A percentile compares a stretch with the other conserved stretches of the same genome.
Evolutionary conservation across 2,113 vertebrate genomes (phyloP).

Genomic region (Nesogale talazaci): DNA sequence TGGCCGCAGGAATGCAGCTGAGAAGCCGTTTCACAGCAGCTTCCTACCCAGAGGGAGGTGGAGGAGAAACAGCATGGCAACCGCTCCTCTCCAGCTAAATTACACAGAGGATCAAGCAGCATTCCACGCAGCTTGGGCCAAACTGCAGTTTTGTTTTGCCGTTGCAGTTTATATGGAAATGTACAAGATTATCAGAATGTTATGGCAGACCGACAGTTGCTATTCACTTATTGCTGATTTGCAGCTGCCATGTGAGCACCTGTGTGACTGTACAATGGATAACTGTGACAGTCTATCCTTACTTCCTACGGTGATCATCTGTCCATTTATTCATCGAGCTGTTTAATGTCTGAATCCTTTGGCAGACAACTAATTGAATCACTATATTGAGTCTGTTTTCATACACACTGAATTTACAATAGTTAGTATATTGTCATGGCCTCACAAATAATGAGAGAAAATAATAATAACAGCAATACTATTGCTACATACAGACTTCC

Average conservation of each 20-base stretch:
- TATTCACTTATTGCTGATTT: neutral
- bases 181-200: neutral
- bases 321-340: neutral
- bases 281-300: neutral
- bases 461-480: neutral
- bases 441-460: neutral
- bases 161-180: neutral
- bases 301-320: neutral
- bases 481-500: neutral
- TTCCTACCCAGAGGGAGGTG: neutral
- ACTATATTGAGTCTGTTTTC: conserved; percentile 4
- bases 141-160: neutral
- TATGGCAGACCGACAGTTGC: neutral
- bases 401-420: neutral
- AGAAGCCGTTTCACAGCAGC: neutral
- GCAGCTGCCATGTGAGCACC: neutral
- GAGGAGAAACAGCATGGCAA: neutral
- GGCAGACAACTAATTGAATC: neutral
- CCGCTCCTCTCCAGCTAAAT: neutral
- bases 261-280: neutral
- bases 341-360: neutral
- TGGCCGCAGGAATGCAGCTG: neutral
- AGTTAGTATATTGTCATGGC: neutral
- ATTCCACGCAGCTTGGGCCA: neutral
- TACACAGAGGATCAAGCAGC: neutral